Conservation (phyloP, 2,113 vertebrate species). For the Leptobrachium ailaonicum region DNA sequence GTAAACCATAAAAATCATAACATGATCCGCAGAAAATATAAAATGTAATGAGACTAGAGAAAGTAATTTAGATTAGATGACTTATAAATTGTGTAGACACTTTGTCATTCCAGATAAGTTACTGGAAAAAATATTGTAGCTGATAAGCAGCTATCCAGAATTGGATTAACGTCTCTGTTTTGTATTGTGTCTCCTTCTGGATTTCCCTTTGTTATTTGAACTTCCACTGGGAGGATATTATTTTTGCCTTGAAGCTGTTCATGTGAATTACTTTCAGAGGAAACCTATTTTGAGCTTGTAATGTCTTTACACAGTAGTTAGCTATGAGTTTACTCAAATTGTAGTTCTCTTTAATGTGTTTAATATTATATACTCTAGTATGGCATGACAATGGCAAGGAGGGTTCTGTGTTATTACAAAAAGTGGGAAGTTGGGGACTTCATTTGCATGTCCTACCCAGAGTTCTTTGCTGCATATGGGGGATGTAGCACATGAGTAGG, state of each 20-base stretch:
- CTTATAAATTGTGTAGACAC: constrained; percentile 24
- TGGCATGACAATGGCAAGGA: too few relatives aligned
- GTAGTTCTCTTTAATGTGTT: too few relatives aligned
- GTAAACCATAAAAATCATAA: constrained; percentile 9
- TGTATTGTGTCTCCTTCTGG: constrained; percentile 1
- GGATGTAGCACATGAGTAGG: too few relatives aligned
- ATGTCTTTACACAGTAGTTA: too few relatives aligned
- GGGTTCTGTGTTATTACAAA: too few relatives aligned
- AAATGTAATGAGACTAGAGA: constrained; percentile 16
- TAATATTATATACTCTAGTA: too few relatives aligned
- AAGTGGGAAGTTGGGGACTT: too few relatives aligned
- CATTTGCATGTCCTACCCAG: too few relatives aligned
- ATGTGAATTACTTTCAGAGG: not conserved
- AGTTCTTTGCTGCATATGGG: too few relatives aligned
- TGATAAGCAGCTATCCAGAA: constrained; percentile 25
- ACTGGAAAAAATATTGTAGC: constrained; percentile 24
- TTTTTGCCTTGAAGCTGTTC: not conserved
- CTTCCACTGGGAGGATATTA: not conserved
- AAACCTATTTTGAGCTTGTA: too few relatives aligned
- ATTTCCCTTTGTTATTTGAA: not conserved
- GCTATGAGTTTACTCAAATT: too few relatives aligned
- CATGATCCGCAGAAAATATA: not conserved
- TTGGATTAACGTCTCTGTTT: constrained; percentile 10
- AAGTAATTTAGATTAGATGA: constrained; percentile 37
- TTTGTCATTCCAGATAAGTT: constrained; percentile 24